phyloP scores from a whole-genome alignment of 2,888 invertebrate genomes.

The Amphipyra tragopoginis region DNA sequence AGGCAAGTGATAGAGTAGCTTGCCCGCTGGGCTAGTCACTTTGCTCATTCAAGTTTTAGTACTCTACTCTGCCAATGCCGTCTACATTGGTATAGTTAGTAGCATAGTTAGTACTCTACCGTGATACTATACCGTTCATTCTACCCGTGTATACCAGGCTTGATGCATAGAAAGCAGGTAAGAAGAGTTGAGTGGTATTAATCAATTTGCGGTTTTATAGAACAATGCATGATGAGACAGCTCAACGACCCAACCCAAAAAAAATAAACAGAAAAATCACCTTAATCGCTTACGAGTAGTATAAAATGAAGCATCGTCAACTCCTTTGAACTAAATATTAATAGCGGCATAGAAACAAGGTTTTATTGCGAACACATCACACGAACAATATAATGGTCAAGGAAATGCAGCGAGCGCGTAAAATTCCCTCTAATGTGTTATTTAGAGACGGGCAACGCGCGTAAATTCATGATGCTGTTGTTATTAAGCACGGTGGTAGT shows the following conservation, averaged over 20 bases:
- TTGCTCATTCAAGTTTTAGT: too few species aligned
- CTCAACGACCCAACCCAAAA: constrained; percentile 21
- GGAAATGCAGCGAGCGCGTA: constrained; percentile 72
- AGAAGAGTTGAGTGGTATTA: too few species aligned
- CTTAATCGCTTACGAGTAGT: constrained; percentile 52
- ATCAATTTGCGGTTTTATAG: not conserved
- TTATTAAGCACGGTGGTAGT: constrained; percentile 50
- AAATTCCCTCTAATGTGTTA: constrained; percentile 67
- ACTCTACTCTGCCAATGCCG: too few species aligned
- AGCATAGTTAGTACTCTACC: too few species aligned
- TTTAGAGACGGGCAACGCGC: constrained; percentile 52
- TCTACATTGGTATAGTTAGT: too few species aligned
- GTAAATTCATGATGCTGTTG: constrained; percentile 56
- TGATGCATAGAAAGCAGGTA: too few species aligned
- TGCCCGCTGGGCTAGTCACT: too few species aligned
- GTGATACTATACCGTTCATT: too few species aligned
- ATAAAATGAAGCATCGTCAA: constrained; percentile 62
- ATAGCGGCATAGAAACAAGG: constrained; percentile 65
- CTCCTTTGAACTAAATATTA: constrained; percentile 75
- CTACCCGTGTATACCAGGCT: too few species aligned
- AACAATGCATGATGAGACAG: not conserved
- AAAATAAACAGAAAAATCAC: constrained; percentile 50
- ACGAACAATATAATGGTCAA: constrained; percentile 72
- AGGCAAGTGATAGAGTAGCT: too few species aligned
- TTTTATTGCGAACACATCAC: constrained; percentile 75